Percentiles rank a stretch among this genome's conserved stretches.
Evolutionary conservation across 1,140 invertebrate species (phyloP).

Genomic region (Ceratoteleas bidentatus): DNA sequence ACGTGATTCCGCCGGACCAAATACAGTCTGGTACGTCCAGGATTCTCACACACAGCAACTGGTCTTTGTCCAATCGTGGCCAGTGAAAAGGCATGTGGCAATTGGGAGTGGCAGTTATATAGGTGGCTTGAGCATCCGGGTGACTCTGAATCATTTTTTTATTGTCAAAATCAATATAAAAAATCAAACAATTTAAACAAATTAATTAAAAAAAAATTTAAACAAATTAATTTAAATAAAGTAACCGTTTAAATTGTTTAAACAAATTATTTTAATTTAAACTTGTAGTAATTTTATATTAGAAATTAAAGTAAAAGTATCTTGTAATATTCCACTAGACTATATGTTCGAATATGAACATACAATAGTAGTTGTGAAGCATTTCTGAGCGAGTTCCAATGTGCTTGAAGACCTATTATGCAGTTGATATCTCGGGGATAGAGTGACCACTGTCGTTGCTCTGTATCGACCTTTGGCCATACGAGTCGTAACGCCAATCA

Average conservation of each 20-base stretch:
- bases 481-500: slow-evolving; percentile 93
- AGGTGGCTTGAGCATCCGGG: slow-evolving; percentile 85
- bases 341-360: neutral
- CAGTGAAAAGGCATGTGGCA: slow-evolving; percentile 97
- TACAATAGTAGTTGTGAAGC: slow-evolving; percentile 85
- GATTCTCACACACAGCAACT: slow-evolving; percentile 92
- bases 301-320: too few relatives aligned
- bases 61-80: slow-evolving; percentile 93
- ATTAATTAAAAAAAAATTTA: neutral
- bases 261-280: too few relatives aligned
- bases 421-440: slow-evolving; percentile 95
- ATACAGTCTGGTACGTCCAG: slow-evolving; percentile 86
- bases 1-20: slow-evolving; percentile 97
- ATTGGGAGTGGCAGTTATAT: slow-evolving; percentile 90
- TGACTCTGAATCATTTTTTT: slow-evolving; percentile 81
- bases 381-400: slow-evolving; percentile 94
- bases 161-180: neutral
- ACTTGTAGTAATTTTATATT: too few relatives aligned
- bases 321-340: too few relatives aligned
- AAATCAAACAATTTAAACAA: neutral
- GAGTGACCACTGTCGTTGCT: slow-evolving; percentile 94
- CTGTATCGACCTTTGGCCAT: slow-evolving; percentile 93
- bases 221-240: neutral
- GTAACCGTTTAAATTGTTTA: too few relatives aligned
- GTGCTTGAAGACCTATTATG: slow-evolving; percentile 93